Conservation (phyloP, 2,888 invertebrate species). For the Pyrocoelia pectoralis region DNA sequence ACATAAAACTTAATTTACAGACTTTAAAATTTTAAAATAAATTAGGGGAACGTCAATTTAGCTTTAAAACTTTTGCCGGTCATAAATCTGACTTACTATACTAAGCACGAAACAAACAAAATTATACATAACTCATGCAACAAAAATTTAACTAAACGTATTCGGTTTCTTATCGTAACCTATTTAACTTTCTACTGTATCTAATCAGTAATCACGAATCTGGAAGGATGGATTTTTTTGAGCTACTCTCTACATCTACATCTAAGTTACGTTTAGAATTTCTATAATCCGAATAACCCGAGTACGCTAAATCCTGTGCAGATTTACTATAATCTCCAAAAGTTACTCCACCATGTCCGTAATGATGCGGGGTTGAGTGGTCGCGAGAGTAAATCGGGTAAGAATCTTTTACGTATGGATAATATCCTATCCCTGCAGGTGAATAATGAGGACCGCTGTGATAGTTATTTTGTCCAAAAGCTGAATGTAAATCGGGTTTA, state of each 20-base stretch:
- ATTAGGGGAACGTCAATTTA: no score
- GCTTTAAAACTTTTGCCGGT: no score
- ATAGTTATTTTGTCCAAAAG: conserved; percentile 60
- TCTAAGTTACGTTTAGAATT: conserved; percentile 63
- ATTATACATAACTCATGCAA: no score
- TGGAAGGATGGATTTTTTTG: conserved; percentile 59
- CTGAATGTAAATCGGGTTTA: conserved; percentile 72
- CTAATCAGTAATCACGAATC: conserved; percentile 50
- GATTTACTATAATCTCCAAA: conserved; percentile 69
- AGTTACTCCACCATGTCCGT: conserved; percentile 64
- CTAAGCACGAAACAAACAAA: no score
- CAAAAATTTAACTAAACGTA: no score
- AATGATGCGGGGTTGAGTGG: conserved; percentile 50
- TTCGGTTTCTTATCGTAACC: no score
- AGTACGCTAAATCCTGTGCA: conserved; percentile 76
- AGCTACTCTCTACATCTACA: conserved; percentile 45
- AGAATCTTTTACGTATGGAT: conserved; percentile 59
- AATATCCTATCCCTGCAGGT: conserved; percentile 75
- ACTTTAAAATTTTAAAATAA: no score
- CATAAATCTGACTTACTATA: no score
- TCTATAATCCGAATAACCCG: conserved; percentile 74
- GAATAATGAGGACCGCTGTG: conserved; percentile 72
- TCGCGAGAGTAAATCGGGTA: conserved; percentile 61
- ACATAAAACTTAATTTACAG: no score
- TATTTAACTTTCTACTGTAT: no score